These are phyloP conservation scores for Alentia gelatinosa DNA, from an alignment of 2,888 invertebrate genomes.

Conservation along the genomic window DNA sequence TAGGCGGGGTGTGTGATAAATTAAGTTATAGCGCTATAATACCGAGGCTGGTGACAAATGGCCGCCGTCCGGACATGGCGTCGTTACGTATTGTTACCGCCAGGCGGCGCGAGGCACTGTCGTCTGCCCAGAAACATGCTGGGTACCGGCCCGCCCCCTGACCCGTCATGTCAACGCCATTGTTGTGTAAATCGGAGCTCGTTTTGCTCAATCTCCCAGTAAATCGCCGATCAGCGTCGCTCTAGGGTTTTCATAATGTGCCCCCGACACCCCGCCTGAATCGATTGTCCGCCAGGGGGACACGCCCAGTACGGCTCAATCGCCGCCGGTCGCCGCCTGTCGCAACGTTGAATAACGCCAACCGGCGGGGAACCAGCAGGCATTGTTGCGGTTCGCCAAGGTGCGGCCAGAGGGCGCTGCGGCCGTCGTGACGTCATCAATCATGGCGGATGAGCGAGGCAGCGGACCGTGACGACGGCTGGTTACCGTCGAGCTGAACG, in stretches of 20 bases:
- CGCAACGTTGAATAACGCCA: slow-evolving; percentile 27
- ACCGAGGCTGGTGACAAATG: not conserved
- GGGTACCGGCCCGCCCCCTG: slow-evolving; percentile 13
- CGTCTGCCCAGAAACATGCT: not conserved
- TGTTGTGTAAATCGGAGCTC: slow-evolving; percentile 14
- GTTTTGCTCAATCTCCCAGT: slow-evolving; percentile 39
- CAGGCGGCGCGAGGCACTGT: not conserved
- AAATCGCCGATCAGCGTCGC: slow-evolving; percentile 17
- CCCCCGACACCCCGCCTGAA: not conserved
- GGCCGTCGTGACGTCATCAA: slow-evolving; percentile 37
- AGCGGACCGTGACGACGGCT: not conserved
- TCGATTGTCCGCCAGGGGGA: not conserved
- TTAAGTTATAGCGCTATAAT: not conserved
- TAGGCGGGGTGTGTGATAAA: not conserved
- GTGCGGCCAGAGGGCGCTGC: not conserved
- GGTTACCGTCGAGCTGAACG: not conserved
- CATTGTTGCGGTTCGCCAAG: slow-evolving; percentile 9
- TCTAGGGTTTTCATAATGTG: not conserved
- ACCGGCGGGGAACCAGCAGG: not conserved
- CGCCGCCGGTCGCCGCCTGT: not conserved
- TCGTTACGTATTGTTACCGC: slow-evolving; percentile 10
- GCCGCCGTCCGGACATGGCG: too few relatives aligned
- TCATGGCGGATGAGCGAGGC: not conserved
- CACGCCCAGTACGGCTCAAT: slow-evolving; percentile 26
- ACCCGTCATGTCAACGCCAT: slow-evolving; percentile 23